phyloP scores from a whole-genome alignment of 2,888 invertebrate genomes.

The Gisinianus flammeolus region DNA sequence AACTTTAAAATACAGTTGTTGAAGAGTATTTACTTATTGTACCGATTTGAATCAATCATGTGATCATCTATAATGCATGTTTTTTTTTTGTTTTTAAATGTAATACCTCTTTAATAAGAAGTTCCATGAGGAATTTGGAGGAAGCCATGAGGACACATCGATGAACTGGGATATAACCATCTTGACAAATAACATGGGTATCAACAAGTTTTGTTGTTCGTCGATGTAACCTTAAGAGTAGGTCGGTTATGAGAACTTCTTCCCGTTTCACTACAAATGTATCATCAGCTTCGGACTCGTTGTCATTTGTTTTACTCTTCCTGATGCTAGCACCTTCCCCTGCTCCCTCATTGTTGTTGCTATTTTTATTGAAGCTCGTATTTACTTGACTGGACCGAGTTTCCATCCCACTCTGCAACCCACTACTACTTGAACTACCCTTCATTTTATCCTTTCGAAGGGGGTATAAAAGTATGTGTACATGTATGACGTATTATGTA shows the following conservation, averaged over 20 bases:
- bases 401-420: neutral
- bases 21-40: no score
- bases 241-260: conserved; percentile 28
- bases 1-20: no score
- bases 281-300: neutral
- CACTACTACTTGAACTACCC: neutral
- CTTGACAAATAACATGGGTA: conserved; percentile 45
- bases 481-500: no score
- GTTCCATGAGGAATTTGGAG: conserved; percentile 42
- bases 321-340: neutral
- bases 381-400: neutral
- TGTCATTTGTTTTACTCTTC: conserved; percentile 1
- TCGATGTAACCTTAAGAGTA: conserved; percentile 35
- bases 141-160: conserved; percentile 48
- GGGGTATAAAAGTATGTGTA: no score
- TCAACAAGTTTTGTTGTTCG: conserved; percentile 37
- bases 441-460: neutral
- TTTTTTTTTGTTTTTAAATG: no score
- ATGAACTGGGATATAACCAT: conserved; percentile 51
- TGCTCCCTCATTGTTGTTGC: neutral
- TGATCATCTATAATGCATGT: no score
- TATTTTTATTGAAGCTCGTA: neutral
- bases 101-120: conserved; percentile 43
- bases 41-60: no score
- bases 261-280: conserved; percentile 24